Percentiles rank a stretch among this genome's conserved stretches.
phyloP scores from a whole-genome alignment of 2,797 vertebrate species.

The Pangasius macronema region DNA sequence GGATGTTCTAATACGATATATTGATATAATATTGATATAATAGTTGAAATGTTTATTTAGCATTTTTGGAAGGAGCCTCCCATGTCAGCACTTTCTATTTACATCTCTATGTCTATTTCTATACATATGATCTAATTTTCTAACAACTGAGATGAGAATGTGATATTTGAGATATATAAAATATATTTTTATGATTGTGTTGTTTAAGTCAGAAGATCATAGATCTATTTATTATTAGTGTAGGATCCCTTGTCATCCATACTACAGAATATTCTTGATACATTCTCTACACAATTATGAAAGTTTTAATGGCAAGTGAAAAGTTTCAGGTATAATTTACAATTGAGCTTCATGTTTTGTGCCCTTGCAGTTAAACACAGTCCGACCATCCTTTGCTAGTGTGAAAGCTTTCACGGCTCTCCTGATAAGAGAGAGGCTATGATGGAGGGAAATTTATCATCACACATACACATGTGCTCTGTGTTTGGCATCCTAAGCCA shows the following conservation, averaged over 20 bases:
- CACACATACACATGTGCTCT: conserved; percentile 41
- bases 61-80: neutral
- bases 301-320: neutral
- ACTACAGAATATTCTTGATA: neutral
- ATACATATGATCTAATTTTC: neutral
- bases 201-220: too few relatives aligned
- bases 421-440: conserved; percentile 56
- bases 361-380: conserved; percentile 4
- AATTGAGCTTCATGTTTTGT: neutral
- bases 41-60: neutral
- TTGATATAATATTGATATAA: neutral
- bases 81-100: neutral
- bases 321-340: neutral
- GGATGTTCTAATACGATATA: neutral
- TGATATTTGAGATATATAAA: neutral
- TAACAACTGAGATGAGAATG: neutral
- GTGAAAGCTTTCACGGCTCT: conserved; percentile 41
- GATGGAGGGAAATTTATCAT: conserved; percentile 61
- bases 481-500: conserved; percentile 71
- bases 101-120: neutral
- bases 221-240: neutral
- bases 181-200: neutral
- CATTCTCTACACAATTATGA: neutral
- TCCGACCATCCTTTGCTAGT: conserved; percentile 9
- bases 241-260: neutral